Evolutionary conservation across 2,113 vertebrate genomes (phyloP), one percentile per base, ranked within the genome.

Genomic region (Pelvicachromis taeniatus): DNA sequence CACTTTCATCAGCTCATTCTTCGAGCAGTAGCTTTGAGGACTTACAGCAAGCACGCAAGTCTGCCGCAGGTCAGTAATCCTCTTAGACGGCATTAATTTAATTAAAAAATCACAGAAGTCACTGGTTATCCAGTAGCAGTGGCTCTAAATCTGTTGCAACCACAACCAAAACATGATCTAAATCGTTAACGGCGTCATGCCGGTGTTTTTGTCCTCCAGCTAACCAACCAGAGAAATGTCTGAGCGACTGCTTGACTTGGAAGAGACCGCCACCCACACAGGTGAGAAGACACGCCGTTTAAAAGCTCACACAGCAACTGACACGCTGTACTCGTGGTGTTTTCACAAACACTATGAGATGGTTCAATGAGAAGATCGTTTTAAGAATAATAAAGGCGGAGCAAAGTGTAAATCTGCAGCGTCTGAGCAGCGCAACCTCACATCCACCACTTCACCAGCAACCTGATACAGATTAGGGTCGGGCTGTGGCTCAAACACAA

Each of bases 261-360:
- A 99, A 84, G 96, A 97, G 88, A 94, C 94, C 4, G 96, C 96
- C 0, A 97, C 95, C 81, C 97, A 98, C 29, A 99, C 98, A 96
- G 98, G 98, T 97, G 96, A 97, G 89, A 53, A 2, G 2, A 84
- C 5, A 14, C 14, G 7, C 2, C 23, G 3, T 53, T 78, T 45
- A 33, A 9, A 80, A 11, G 59, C 14, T 56, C 19, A 54, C 40
- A 77, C 38, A 12, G 42, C 0, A n/a, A 3, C 9, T 9, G 9
- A 52, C 2, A 0, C 45, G n/a, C 52, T 70, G 65, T 70, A 40
- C 42, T 45, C 33, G 26, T 9, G 42, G 14, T 26, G 31, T 54
- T 80, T 53, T 42, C 29, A 63, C 4, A 29, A 33, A 84, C 19
- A n/a, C 13, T 52, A 2, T 50, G 45, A 38, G 54, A 21, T 2